Evolutionary conservation across 2,888 invertebrate species (phyloP).

Genomic region (Melitaea athalia): DNA sequence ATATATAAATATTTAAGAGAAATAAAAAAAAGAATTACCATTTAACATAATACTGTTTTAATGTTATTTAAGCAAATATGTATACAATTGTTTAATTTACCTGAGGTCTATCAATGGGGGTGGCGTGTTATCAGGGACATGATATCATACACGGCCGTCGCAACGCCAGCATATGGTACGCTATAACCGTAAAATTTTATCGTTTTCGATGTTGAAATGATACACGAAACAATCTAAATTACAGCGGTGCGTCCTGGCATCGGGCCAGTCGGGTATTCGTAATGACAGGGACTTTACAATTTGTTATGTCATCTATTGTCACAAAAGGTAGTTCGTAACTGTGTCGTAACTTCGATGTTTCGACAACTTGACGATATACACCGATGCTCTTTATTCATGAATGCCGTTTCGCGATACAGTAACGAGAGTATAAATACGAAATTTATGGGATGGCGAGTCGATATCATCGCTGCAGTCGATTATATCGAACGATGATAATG

Average conservation of each 20-base stretch:
- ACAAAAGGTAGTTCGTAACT: slow-evolving; percentile 43
- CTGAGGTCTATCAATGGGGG: slow-evolving; percentile 29
- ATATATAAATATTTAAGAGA: no score
- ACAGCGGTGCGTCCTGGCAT: slow-evolving; percentile 69
- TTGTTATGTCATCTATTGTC: slow-evolving; percentile 62
- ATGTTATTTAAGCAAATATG: neutral
- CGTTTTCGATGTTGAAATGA: slow-evolving; percentile 78
- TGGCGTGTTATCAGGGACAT: slow-evolving; percentile 31
- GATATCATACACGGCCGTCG: slow-evolving; percentile 34
- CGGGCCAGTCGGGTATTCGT: slow-evolving; percentile 64
- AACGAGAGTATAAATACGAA: slow-evolving; percentile 9
- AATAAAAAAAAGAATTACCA: neutral
- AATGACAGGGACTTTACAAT: slow-evolving; percentile 71
- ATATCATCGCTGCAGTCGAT: slow-evolving; percentile 15
- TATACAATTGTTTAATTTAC: slow-evolving; percentile 32
- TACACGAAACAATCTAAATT: slow-evolving; percentile 81
- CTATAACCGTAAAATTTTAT: slow-evolving; percentile 81
- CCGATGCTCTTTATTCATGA: slow-evolving; percentile 24
- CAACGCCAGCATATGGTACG: slow-evolving; percentile 43
- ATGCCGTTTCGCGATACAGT: slow-evolving; percentile 15
- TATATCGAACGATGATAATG: slow-evolving; percentile 14
- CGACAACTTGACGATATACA: slow-evolving; percentile 41
- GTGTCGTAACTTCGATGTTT: slow-evolving; percentile 46
- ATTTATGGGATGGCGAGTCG: slow-evolving; percentile 10
- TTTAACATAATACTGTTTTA: neutral